Evolutionary conservation across 2,113 vertebrate genomes (phyloP).

Genomic region (Grammomys dolichurus): DNA sequence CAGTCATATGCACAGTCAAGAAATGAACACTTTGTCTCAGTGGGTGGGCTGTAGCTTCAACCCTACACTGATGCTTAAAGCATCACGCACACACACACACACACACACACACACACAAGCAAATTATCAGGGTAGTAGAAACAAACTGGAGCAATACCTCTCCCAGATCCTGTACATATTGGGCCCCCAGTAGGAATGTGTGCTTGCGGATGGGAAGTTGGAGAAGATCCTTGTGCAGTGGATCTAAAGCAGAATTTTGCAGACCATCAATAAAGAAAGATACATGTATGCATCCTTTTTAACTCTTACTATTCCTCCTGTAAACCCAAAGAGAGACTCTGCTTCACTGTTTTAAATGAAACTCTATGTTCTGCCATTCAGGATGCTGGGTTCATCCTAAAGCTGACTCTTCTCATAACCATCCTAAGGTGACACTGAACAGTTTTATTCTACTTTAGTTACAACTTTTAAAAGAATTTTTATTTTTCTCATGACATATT

Average conservation of each 20-base stretch:
- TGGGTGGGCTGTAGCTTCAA: slow-evolving; percentile 71
- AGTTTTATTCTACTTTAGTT: slow-evolving; percentile 25
- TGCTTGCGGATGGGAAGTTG: slow-evolving; percentile 23
- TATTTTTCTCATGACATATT: slow-evolving; percentile 32
- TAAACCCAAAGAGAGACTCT: not conserved
- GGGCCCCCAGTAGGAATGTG: not conserved
- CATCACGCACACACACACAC: slow-evolving; percentile 24
- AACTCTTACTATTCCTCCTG: not conserved
- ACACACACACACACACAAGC: not conserved
- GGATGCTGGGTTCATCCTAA: not conserved
- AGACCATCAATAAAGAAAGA: not conserved
- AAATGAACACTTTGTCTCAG: slow-evolving; percentile 78
- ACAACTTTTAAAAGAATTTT: not conserved
- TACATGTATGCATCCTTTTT: not conserved
- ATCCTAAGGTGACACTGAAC: not conserved
- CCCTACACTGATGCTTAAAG: slow-evolving; percentile 64
- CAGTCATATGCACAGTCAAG: slow-evolving; percentile 71
- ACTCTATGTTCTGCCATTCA: not conserved
- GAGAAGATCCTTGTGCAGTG: not conserved
- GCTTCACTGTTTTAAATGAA: slow-evolving; percentile 58
- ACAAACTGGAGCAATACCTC: slow-evolving; percentile 66
- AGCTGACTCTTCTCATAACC: not conserved
- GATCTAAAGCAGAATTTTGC: slow-evolving; percentile 28
- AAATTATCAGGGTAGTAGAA: slow-evolving; percentile 73
- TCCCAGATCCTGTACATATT: slow-evolving; percentile 66